Base-by-base conservation (phyloP, 1,140 invertebrate genomes). In the Colletes gigas region DNA sequence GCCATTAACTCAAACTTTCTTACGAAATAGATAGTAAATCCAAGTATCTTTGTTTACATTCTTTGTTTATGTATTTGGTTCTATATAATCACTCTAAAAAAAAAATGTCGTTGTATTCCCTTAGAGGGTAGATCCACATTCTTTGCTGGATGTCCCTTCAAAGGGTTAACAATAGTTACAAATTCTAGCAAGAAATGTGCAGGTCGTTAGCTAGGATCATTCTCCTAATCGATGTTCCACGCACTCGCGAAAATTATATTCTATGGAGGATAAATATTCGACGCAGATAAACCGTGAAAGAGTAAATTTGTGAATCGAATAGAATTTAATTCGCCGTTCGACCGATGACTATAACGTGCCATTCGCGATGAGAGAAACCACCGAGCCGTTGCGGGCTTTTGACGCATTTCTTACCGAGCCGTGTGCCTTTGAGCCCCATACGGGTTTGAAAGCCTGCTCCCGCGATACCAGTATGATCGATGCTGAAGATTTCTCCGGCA, bases 331-430 rank as follows among this genome's bases (percentile, higher is more conserved):
- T 78, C 57, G 75, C 57, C 57, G 21, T 69, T 70, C 44, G 21
- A 60, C 39, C 41, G 55, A 59, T 8, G 55, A 9, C 12, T n/a
- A 15, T 60, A 60, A 30, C 59, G 60, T 3, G 60, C 30, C 6
- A 63, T 39, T 47, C 55, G 12, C 75, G 55, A 30, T 52, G 21
- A 8, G 47, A 52, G 73, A 57, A 47, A 17, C 74, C 39, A 65
- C 65, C 59, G 15, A 63, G 41, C 60, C 14, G 60, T 63, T 30
- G 6, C 30, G 14, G 21, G 60, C 60, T 63, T 78, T 78, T 70
- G 75, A 71, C 67, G 60, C 67, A 78, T 70, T 78, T 67, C 75
- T 78, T 78, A 70, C 67, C 17, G 67, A 78, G 62, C 66, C 66
- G 21, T 19, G 15, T 57, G 47, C 67, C 75, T 71, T 71, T 60